Evolutionary conservation across 2,888 invertebrate species (phyloP), one percentile per base, ranked within the genome.

Genomic region (Fissipunctia ypsillon): DNA sequence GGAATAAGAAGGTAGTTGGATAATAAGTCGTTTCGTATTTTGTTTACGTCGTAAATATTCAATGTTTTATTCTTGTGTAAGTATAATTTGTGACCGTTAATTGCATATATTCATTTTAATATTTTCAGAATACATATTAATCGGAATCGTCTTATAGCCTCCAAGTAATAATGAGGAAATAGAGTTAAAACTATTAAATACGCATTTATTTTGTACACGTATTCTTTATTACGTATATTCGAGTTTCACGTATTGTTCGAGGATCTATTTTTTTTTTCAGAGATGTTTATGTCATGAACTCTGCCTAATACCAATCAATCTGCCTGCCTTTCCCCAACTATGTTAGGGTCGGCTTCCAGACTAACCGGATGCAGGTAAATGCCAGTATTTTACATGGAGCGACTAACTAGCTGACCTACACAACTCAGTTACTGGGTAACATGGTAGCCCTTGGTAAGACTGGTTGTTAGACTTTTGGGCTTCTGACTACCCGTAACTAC

Each of bases 1-100:
- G 61, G 38, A 59, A 38, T 74, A 48, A 16, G n/a, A n/a, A n/a
- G n/a, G n/a, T n/a, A n/a, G n/a, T 68, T 50, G 31, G 14, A 22
- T 56, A 68, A 52, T 69, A 43, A 12, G n/a, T 43, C 28, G 14
- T 59, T 28, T 59, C 25, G 28, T 14, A 59, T 78, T 75, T 78
- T 60, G 76, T 68, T 54, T 54, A 22, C 43, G 16, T 38, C 45
- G 28, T 81, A 43, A 76, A 81, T 80, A 78, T 64, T 64, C 31
- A 16, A 10, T 60, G 5, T 54, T 31, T 22, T 45, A 60, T n/a
- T 57, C 38, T 43, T 38, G 28, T 56, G 50, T n/a, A n/a, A n/a
- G n/a, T 52, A 43, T 59, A 54, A 78, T 65, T 54, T 59, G 64
- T 43, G 43, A 60, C n/a, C 43, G 28, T 61, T 60, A 60, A 22